Evolutionary conservation across 2,797 vertebrate genomes (phyloP).

Genomic region (Lepus oiostolus): DNA sequence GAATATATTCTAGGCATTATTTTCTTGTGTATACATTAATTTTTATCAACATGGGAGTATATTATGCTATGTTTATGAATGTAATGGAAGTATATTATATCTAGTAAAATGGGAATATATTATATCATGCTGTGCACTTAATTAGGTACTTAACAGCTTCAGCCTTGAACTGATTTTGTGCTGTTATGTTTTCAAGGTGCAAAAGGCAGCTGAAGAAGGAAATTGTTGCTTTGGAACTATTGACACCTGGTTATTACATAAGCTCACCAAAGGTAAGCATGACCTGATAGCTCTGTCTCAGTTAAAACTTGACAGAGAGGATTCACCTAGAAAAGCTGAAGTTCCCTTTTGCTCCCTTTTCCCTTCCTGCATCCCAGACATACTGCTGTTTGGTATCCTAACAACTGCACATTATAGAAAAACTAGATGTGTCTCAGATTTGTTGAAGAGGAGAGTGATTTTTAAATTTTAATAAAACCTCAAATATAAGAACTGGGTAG

Average conservation of each 20-base stretch:
- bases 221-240: conserved; percentile 97
- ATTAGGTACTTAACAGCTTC: background rate
- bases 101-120: background rate
- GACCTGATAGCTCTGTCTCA: background rate
- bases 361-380: background rate
- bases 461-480: conserved; percentile 17
- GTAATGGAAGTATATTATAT: background rate
- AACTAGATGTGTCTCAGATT: background rate
- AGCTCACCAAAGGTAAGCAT: conserved; percentile 94
- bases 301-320: background rate
- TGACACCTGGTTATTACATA: conserved; percentile 96
- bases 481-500: background rate
- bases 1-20: background rate
- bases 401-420: background rate
- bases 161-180: background rate
- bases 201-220: conserved; percentile 90
- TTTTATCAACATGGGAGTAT: conserved; percentile 14
- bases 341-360: background rate
- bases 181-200: conserved; percentile 87
- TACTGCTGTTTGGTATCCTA: background rate
- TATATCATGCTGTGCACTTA: background rate
- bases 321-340: background rate
- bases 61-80: background rate
- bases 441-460: background rate
- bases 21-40: background rate